Evolutionary conservation across 2,113 vertebrate genomes (phyloP).

Genomic region (human): GRCh38 chr5:145386501-145387000

Average conservation of each 20-base stretch:
- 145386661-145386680: neutral
- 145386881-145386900: neutral
- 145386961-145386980: neutral
- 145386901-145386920: neutral
- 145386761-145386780: neutral
- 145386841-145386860: neutral
- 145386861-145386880: neutral
- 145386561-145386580: too few species aligned
- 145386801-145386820: slow-evolving; percentile 15
- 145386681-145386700: neutral
- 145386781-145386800: neutral
- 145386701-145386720: neutral
- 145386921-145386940: neutral
- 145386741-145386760: neutral
- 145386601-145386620: too few species aligned
- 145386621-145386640: too few species aligned
- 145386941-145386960: neutral
- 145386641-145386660: neutral
- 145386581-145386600: too few species aligned
- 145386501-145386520: too few species aligned
- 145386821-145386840: neutral
- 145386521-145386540: too few species aligned
- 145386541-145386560: too few species aligned
- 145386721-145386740: neutral
- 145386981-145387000: slow-evolving; percentile 4